Percentiles rank a stretch among this genome's conserved stretches.
Evolutionary conservation across 2,797 vertebrate species (phyloP).

Genomic region (Sebastes itinus): DNA sequence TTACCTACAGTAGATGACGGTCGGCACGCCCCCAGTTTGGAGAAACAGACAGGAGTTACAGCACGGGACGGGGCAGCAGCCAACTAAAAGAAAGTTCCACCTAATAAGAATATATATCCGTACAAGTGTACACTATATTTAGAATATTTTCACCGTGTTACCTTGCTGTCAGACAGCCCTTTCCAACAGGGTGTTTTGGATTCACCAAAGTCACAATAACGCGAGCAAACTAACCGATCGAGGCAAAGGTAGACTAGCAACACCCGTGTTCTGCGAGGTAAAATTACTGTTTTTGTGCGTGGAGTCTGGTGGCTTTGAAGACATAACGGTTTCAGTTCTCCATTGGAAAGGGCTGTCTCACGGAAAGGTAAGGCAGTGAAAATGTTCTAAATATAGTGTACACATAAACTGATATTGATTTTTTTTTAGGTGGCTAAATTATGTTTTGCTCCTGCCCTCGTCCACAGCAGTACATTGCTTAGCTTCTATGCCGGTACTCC

Average conservation of each 20-base stretch:
- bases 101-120: accelerated
- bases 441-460: background rate
- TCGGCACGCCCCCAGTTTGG: background rate
- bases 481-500: background rate
- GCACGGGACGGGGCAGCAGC: background rate
- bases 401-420: background rate
- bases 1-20: background rate
- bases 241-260: background rate
- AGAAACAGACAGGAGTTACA: background rate
- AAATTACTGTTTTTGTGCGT: background rate
- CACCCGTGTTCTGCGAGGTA: background rate
- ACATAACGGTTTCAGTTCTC: background rate
- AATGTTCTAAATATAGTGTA: background rate
- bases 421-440: background rate
- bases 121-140: background rate
- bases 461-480: background rate
- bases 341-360: background rate
- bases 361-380: background rate
- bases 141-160: background rate
- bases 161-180: too few relatives aligned
- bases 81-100: too few relatives aligned
- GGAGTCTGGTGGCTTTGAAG: background rate
- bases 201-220: background rate
- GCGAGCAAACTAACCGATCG: background rate
- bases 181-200: background rate